Base-by-base conservation (phyloP, 2,888 invertebrate genomes). In the Teleogryllus oceanicus region DNA sequence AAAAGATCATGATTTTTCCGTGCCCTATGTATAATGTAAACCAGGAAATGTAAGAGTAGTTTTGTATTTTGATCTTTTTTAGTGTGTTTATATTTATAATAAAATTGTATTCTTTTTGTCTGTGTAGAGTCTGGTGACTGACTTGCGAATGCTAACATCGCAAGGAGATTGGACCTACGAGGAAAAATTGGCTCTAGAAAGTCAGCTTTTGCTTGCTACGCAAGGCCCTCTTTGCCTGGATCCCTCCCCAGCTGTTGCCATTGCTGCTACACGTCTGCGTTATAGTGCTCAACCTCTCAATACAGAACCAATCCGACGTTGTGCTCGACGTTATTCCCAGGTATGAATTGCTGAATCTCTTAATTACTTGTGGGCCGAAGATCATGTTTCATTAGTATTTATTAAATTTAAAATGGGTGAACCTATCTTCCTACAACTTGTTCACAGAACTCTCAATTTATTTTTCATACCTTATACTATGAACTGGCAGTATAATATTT, bases 141-240 rank as follows among this genome's bases (percentile, higher is more conserved):
- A 92, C 85, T 89, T 92, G 16, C 91, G 91, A 87, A 88, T 90
- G 80, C 88, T 92, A 81, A 90, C 90, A 12, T 87, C 88, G 85
- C 87, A 88, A 86, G 85, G 88, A 83, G 85, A 89, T 62, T 94
- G 94, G 93, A 92, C 91, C 50, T 90, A 91, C 49, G 94, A 95
- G 83, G 96, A 96, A 85, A 90, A 92, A 81, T 89, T 93, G 80
- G 90, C 92, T 78, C 88, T 96, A 80, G 98, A 98, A 87, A 94
- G 96, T 82, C 94, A 95, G 84, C 87, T 98, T 81, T 91, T 97
- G 74, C 90, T 95, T 85, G 94, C 95, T 18, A 94, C 96, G 8
- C 92, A 94, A 82, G 96, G 95, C 18, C 95, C 94, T 10, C 88
- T 98, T 62, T 97, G 96, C 86, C 89, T 98, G 79, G 96, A 97